phyloP scores from a whole-genome alignment of 2,113 vertebrate genomes.

The Melanerpes formicivorus region DNA sequence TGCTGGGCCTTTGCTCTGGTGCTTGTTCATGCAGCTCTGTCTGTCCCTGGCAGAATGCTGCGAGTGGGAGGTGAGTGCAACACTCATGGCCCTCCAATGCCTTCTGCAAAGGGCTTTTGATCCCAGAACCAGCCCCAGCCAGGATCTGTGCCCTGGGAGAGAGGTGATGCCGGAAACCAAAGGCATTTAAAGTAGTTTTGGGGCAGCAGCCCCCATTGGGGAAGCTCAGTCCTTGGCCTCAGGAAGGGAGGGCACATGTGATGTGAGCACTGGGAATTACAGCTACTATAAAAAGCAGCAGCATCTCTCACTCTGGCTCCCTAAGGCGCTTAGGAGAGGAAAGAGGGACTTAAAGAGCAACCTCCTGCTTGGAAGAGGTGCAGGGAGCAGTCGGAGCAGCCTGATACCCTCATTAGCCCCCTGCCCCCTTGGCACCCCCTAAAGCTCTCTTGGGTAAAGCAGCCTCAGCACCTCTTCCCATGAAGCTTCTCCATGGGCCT shows the following conservation, averaged over 20 bases:
- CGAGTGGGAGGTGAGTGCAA: not conserved
- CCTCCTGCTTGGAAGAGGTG: not conserved
- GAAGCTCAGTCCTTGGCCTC: not conserved
- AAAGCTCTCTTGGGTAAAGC: not conserved
- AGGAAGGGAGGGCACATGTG: not conserved
- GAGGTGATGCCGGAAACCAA: not conserved
- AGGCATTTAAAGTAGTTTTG: not conserved
- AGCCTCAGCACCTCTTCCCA: not conserved
- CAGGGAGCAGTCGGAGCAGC: not conserved
- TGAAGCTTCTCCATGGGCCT: no score
- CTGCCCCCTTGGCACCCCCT: not conserved
- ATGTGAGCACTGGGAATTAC: constrained; percentile 13
- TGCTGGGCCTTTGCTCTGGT: not conserved
- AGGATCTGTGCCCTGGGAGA: not conserved
- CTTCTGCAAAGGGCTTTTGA: not conserved
- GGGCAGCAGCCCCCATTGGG: not conserved
- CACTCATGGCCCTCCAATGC: fast-evolving
- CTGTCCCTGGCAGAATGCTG: not conserved
- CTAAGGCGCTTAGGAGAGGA: constrained; percentile 58
- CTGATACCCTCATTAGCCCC: not conserved
- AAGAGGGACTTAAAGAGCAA: constrained; percentile 48
- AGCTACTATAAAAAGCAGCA: constrained; percentile 51
- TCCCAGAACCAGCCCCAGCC: not conserved
- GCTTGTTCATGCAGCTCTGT: not conserved
- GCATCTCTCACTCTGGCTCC: not conserved